Evolutionary conservation across 2,888 invertebrate genomes (phyloP).

Genomic region (Dioctria rufipes): DNA sequence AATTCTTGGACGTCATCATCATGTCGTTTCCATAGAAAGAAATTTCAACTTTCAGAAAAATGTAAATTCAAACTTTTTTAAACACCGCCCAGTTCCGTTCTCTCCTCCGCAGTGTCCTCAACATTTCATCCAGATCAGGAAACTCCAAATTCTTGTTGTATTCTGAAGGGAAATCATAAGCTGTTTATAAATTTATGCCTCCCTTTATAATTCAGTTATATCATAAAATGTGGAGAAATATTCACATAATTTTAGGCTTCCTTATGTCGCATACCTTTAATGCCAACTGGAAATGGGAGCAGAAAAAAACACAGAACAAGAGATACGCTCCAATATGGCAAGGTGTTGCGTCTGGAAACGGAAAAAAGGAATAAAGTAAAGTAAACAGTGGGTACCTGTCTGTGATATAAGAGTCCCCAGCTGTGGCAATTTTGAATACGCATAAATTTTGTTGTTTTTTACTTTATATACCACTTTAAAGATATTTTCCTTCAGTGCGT

Average conservation of each 20-base stretch:
- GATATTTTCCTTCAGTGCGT: conserved; percentile 15
- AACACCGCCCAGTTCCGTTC: conserved; percentile 7
- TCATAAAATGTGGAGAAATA: conserved; percentile 40
- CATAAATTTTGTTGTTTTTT: conserved; percentile 13
- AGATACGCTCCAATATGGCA: neutral
- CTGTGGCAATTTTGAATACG: conserved; percentile 41
- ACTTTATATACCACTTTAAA: conserved; percentile 11
- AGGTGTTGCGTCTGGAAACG: conserved; percentile 14
- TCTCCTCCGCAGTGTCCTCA: neutral
- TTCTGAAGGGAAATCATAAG: conserved; percentile 45
- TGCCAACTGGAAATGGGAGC: neutral
- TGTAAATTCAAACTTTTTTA: conserved; percentile 32
- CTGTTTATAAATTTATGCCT: conserved; percentile 49
- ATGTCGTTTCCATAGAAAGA: neutral
- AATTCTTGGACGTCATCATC: conserved; percentile 6
- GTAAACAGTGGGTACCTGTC: neutral
- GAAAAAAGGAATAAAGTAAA: neutral
- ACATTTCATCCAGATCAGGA: neutral
- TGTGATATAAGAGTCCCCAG: conserved; percentile 22
- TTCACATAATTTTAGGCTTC: conserved; percentile 35
- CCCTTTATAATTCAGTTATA: conserved; percentile 40
- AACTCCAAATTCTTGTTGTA: conserved; percentile 39
- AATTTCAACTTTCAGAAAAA: neutral
- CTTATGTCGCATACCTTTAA: conserved; percentile 42
- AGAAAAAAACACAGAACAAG: neutral